phyloP scores from a whole-genome alignment of 2,888 invertebrate species.

The Lepidocyrtoides sp. region DNA sequence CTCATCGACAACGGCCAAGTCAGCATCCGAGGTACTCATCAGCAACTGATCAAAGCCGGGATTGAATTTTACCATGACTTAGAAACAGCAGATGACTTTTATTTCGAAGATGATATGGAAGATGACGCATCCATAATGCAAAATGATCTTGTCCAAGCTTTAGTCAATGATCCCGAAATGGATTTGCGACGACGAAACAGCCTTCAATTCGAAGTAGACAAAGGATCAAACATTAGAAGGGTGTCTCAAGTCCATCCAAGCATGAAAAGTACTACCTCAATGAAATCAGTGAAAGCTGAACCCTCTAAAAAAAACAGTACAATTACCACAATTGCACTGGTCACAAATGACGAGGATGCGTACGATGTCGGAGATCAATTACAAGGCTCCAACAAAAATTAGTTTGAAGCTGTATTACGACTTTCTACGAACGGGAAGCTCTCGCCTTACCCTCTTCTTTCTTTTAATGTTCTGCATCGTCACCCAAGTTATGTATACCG shows the following conservation, averaged over 20 bases:
- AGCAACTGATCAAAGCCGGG: slow-evolving; percentile 44
- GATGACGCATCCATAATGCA: not conserved
- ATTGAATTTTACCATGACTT: slow-evolving; percentile 44
- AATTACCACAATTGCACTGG: not conserved
- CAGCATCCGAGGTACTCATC: slow-evolving; percentile 38
- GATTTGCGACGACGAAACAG: slow-evolving; percentile 27
- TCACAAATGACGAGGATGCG: slow-evolving; percentile 55
- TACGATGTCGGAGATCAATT: slow-evolving; percentile 22
- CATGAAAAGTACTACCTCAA: not conserved
- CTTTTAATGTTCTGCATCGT: slow-evolving; percentile 87
- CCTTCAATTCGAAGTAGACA: slow-evolving; percentile 30
- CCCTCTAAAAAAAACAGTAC: not conserved
- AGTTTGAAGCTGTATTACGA: slow-evolving; percentile 54
- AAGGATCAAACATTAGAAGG: not conserved
- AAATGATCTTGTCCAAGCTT: not conserved
- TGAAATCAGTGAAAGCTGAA: not conserved
- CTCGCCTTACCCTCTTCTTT: not conserved
- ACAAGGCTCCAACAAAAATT: not conserved
- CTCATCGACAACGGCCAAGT: slow-evolving; percentile 76
- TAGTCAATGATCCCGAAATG: no score
- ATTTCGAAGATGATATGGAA: slow-evolving; percentile 41
- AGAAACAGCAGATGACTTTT: slow-evolving; percentile 19
- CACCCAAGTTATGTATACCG: slow-evolving; percentile 90
- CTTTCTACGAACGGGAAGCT: slow-evolving; percentile 87
- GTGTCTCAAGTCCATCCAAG: slow-evolving; percentile 4